Evolutionary conservation across 30 jellyfish, hydroid and myxozoan species (phyloP), one percentile per base, ranked within the genome.

Genomic region (Hydractinia echinata): DNA sequence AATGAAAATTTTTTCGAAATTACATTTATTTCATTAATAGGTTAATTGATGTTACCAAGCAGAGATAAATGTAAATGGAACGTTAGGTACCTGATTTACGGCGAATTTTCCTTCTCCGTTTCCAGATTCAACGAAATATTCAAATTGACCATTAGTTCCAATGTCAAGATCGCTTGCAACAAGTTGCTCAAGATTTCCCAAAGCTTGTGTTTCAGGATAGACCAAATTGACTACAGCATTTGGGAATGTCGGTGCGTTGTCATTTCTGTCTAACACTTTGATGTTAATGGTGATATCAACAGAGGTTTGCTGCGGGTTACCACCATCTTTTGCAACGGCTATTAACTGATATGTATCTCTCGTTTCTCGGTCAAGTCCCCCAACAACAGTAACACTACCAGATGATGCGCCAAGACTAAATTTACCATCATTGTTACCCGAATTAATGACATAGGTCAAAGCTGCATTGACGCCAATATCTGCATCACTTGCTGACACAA

Each of bases 321-420:
- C 99, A 49, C 68, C 55, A 81, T 94, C 99, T 67, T 76, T 53
- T 13, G 99, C 99, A 19, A 76, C 72, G 51, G 84, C 87, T 16
- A 77, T 56, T 11, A 94, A 85, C 67, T 82, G 86, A 81, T 94
- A 94, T 4, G 72, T 52, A n/a, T 72, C 89, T n/a, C 67, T 83
- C 49, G 87, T 83, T 73, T 94, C 99, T 6, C 99, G 84, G 82
- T 94, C 99, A 73, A 94, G 88, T 30, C 79, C 52, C 50, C 86
- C 82, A 55, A 66, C 55, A 4, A 89, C 86, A 18, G 70, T 44
- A 8, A 77, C 72, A 3, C 11, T 7, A 7, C 85, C 85, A 10
- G 85, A 44, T 4, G 13, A 56, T 53, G 82, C 5, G 39, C 4
- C 66, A 4, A 77, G 61, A 13, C n/a, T 16, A 77, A 77, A 77